Evolutionary conservation across 2,113 vertebrate genomes (phyloP).

Genomic region (Eurypyga helias): DNA sequence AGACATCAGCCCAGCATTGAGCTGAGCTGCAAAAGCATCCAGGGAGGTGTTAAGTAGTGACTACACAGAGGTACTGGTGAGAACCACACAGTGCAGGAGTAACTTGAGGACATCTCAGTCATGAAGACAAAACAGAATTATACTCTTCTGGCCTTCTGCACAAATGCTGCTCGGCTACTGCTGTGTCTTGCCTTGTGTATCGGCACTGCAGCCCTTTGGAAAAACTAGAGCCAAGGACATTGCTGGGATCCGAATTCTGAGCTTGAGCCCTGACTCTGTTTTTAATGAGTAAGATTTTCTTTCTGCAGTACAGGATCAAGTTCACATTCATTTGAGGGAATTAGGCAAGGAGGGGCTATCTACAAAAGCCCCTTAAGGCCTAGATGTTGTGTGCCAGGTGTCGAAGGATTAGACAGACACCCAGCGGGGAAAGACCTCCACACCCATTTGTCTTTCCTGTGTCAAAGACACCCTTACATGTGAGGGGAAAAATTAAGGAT

Average conservation of each 20-base stretch:
- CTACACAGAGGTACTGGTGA: background rate
- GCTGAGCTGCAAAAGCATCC: background rate
- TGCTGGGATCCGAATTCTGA: background rate
- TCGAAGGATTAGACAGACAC: background rate
- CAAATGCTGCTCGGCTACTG: fast-evolving
- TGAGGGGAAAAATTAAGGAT: background rate
- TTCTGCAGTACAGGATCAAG: background rate
- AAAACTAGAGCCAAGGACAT: background rate
- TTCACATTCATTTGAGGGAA: background rate
- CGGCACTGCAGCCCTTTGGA: background rate
- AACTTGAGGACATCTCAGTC: background rate
- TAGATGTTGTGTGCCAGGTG: background rate
- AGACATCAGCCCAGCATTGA: background rate
- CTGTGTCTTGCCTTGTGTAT: background rate
- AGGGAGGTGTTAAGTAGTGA: background rate
- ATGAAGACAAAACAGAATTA: background rate
- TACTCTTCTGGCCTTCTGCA: background rate
- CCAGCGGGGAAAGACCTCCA: background rate
- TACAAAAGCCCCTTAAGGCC: background rate
- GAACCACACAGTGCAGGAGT: background rate
- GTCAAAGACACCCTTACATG: background rate
- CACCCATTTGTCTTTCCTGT: background rate
- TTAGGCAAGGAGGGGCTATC: background rate
- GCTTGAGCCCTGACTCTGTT: background rate
- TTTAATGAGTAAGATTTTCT: background rate